Base-by-base conservation (phyloP, 2,888 invertebrate genomes). In the Ashinkailepas kermadecensis region DNA sequence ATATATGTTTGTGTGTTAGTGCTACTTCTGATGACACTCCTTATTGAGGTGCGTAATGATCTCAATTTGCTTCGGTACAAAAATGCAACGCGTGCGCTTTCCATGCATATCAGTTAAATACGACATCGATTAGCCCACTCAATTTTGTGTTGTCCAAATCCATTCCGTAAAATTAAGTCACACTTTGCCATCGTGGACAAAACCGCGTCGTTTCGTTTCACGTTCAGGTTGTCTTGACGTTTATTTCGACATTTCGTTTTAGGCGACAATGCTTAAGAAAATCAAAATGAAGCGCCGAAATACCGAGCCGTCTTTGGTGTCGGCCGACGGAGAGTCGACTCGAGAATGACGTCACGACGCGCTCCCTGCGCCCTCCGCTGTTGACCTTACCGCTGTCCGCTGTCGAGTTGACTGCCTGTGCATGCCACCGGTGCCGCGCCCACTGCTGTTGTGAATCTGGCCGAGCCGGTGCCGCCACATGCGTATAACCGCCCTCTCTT, bases 191-290 rank as follows among this genome's bases (percentile, higher is more conserved):
- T 39, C 39, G 39, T 39, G 39, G 39, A 39, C 39, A 39, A 39
- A 39, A 39, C 39, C 23, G n/a, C 70, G n/a, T 70, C 8, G 13
- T 25, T 70, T 39, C 39, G 67, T 65, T 15, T 59, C 59, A 11
- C 59, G 3, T 59, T 59, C 3, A 2, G 2, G 74, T 21, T 74
- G 21, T 56, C 18, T 74, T 74, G 74, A 74, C 56, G 11, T 74
- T 39, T 56, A 74, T 74, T 74, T 74, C 15, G 23, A 54, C 23
- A 82, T 78, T 82, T 78, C 81, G 81, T 82, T 84, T 81, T 87
- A 99, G 99, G 99, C 99, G 89, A 99, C 98, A 90, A 99, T 99
- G 99, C 92, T 99, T 92, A 98, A 98, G 94, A 99, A 99, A 93
- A 94, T 93, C 91, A 99, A 98, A 92, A 96, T 97, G 92, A 97